A percentile compares a stretch with the other conserved stretches of the same genome.
Evolutionary conservation across 2,888 invertebrate genomes (phyloP).

Genomic region (Latrodectus hesperus): DNA sequence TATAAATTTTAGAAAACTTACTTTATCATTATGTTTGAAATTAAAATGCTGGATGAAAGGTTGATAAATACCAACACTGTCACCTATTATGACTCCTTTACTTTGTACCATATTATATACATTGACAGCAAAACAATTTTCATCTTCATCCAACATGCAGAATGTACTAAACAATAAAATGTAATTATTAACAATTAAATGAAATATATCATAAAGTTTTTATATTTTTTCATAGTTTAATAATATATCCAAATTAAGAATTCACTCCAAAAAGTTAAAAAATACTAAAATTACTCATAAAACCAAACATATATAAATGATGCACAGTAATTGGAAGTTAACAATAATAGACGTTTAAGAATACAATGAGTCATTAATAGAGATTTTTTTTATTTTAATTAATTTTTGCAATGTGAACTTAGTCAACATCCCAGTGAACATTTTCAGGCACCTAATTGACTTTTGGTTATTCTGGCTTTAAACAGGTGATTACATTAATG

Average conservation of each 20-base stretch:
- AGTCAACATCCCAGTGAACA: too few relatives aligned
- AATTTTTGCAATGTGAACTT: too few relatives aligned
- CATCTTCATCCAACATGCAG: conserved; percentile 84
- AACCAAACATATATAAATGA: background rate
- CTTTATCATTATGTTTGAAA: conserved; percentile 59
- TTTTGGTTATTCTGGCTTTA: too few relatives aligned
- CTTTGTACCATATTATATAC: conserved; percentile 90
- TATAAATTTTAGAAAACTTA: background rate
- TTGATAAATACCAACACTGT: conserved; percentile 83
- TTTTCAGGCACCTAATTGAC: too few relatives aligned
- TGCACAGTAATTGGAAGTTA: background rate
- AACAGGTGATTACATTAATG: too few relatives aligned
- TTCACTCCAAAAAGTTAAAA: too few relatives aligned
- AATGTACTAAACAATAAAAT: conserved; percentile 78
- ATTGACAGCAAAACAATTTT: conserved; percentile 83
- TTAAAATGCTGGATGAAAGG: conserved; percentile 59
- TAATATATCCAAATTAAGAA: too few relatives aligned
- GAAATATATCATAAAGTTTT: background rate
- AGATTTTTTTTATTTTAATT: too few relatives aligned
- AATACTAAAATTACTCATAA: background rate
- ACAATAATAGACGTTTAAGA: too few relatives aligned
- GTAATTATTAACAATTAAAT: background rate
- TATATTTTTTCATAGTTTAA: too few relatives aligned
- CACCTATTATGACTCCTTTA: conserved; percentile 88
- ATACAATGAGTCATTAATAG: too few relatives aligned